Conservation (phyloP, 2,113 vertebrate species). For the Boleophthalmus pectinirostris region DNA sequence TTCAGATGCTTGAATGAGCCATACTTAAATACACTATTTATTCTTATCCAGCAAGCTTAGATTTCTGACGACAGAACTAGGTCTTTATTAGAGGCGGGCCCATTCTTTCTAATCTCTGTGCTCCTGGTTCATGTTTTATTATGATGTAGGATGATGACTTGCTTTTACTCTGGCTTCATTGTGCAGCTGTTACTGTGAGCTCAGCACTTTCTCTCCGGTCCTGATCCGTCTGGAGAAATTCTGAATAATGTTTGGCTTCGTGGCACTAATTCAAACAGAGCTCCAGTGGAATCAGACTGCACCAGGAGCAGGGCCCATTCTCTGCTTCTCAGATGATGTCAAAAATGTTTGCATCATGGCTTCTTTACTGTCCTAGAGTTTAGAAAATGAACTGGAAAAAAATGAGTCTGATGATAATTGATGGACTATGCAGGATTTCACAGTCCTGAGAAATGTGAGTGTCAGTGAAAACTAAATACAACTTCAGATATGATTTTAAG, state of each 20-base stretch:
- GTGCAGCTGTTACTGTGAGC: neutral
- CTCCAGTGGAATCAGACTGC: neutral
- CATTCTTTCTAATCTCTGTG: neutral
- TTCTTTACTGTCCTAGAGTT: neutral
- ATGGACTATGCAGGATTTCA: no score
- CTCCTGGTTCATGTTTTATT: neutral
- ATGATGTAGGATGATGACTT: neutral
- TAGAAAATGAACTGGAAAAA: neutral
- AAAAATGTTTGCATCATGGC: neutral
- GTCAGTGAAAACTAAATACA: no score
- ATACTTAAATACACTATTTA: neutral
- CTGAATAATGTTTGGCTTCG: neutral
- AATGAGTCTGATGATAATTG: no score
- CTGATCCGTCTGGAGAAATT: neutral
- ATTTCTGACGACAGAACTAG: neutral
- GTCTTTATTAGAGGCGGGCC: neutral
- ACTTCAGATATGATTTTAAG: no score
- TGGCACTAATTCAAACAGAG: neutral
- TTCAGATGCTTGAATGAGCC: no score
- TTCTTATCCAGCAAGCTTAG: neutral
- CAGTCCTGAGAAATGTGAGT: no score
- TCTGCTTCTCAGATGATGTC: neutral
- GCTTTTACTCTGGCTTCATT: neutral
- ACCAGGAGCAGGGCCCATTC: neutral
- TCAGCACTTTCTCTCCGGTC: neutral